Percentiles rank a stretch among this genome's conserved stretches.
phyloP scores from a whole-genome alignment of 2,113 vertebrate species.

The Lophochroa leadbeateri region DNA sequence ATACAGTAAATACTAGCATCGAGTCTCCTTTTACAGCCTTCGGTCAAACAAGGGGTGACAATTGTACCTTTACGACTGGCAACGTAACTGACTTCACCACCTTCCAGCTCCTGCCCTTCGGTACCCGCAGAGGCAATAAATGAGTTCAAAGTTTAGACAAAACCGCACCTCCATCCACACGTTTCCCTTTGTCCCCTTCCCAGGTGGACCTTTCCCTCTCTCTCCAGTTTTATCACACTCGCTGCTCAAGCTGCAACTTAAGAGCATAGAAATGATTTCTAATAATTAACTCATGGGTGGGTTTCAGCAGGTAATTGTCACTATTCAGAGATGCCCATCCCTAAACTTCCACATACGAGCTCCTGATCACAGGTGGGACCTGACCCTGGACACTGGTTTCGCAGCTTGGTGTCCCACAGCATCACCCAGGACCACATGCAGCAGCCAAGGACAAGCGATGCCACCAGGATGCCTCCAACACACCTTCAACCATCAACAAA shows the following conservation, averaged over 20 bases:
- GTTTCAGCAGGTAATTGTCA: background rate
- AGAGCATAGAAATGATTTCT: background rate
- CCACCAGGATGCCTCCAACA: background rate
- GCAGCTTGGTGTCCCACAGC: background rate
- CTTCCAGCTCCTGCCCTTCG: constrained; percentile 43
- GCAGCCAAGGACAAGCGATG: background rate
- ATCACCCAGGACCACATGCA: background rate
- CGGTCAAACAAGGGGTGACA: constrained; percentile 57
- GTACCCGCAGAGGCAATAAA: background rate
- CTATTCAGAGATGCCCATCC: background rate
- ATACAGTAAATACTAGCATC: constrained; percentile 58
- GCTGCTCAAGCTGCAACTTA: background rate
- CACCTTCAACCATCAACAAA: background rate
- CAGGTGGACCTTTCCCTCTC: background rate
- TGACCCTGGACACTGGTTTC: background rate
- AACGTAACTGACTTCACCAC: constrained; percentile 43
- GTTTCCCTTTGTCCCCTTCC: background rate
- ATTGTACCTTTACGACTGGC: constrained; percentile 74
- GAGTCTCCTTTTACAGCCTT: constrained; percentile 62
- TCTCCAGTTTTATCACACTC: background rate
- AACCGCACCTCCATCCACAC: background rate
- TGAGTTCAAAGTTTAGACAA: background rate
- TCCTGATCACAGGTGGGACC: background rate
- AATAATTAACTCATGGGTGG: fast-evolving
- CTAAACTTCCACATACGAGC: background rate